Evolutionary conservation across 2,797 vertebrate species (phyloP).

Genomic region (Danionella dracula): DNA sequence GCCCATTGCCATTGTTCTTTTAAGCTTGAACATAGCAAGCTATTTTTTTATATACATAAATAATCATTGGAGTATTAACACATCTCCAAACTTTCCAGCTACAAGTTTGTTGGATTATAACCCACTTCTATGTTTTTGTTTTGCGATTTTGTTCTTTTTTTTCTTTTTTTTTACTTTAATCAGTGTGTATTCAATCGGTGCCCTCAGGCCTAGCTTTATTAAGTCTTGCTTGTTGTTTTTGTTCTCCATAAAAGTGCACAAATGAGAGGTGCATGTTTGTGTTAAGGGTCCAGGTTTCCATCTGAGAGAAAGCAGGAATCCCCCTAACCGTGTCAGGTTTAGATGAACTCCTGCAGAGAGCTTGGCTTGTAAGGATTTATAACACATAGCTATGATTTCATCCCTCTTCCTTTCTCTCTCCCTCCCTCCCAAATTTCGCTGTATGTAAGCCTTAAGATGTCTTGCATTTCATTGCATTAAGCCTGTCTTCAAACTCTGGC

Average conservation of each 20-base stretch:
- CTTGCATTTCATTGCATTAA: conserved; percentile 53
- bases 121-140: too few species aligned
- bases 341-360: conserved; percentile 41
- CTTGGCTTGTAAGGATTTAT: conserved; percentile 49
- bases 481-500: conserved; percentile 47
- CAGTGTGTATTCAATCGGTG: too few species aligned
- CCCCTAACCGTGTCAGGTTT: conserved; percentile 22
- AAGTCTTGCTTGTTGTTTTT: neutral
- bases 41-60: too few species aligned
- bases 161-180: too few species aligned
- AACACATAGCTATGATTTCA: conserved; percentile 57
- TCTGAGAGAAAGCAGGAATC: conserved; percentile 18
- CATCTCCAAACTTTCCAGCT: too few species aligned
- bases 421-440: neutral
- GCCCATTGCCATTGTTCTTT: too few species aligned
- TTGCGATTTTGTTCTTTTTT: neutral
- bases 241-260: conserved; percentile 12
- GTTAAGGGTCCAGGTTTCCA: conserved; percentile 14
- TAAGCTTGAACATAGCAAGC: too few species aligned
- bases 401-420: conserved; percentile 6
- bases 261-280: conserved; percentile 26
- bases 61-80: too few species aligned
- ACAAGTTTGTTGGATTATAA: too few species aligned
- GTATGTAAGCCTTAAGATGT: conserved; percentile 49
- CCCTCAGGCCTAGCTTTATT: conserved; percentile 1